Conservation (phyloP, 2,113 vertebrate species). For the Solenodon paradoxus region DNA sequence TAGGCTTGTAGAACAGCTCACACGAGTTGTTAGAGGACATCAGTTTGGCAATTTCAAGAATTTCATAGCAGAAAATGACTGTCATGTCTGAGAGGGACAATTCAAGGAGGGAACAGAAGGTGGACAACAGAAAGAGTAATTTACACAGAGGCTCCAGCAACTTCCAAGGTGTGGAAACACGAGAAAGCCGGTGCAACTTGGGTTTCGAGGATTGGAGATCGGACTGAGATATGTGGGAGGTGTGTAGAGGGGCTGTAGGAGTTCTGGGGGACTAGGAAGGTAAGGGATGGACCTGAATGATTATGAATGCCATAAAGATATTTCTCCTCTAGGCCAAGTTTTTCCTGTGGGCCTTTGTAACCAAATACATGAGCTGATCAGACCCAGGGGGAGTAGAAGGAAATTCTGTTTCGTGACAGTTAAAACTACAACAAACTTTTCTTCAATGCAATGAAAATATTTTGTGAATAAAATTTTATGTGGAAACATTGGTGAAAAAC, state of each 20-base stretch:
- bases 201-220: not conserved
- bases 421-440: conserved; percentile 1
- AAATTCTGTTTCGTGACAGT: not conserved
- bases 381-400: not conserved
- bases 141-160: not conserved
- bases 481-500: not conserved
- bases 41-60: not conserved
- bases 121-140: not conserved
- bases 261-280: not conserved
- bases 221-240: not conserved
- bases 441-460: conserved; percentile 11
- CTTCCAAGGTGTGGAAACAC: not conserved
- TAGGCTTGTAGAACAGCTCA: not conserved
- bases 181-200: not conserved
- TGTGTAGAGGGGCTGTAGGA: not conserved
- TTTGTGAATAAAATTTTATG: not conserved
- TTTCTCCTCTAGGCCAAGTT: not conserved
- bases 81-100: not conserved
- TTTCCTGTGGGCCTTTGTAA: not conserved
- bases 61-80: not conserved
- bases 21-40: not conserved
- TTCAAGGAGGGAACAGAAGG: not conserved
- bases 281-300: not conserved
- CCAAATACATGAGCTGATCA: not conserved
- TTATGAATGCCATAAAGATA: not conserved